Base-by-base conservation (phyloP, 2,113 vertebrate species). In the Scopus umbretta region DNA sequence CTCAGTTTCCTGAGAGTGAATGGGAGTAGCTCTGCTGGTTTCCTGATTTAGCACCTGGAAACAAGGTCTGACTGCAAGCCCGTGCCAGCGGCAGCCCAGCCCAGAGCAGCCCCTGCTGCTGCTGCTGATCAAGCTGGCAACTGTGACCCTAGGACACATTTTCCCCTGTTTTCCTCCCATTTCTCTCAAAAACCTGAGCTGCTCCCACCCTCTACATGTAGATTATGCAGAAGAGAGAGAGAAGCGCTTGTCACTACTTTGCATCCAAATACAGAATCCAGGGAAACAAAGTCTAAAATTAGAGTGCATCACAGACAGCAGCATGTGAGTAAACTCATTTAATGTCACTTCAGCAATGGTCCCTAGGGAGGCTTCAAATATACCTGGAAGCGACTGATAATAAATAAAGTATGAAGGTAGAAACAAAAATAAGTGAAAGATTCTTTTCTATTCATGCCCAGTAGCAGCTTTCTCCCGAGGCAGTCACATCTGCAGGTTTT, bases 221-320 rank as follows among this genome's bases (percentile, higher is more conserved):
- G 70, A 80, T 53, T 42, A 53, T 13, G 26, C 13, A 79, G 63
- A 42, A 67, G 55, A 72, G 38, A 15, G 7, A 59, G 43, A 90
- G 56, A 80, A 83, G 63, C 5, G 62, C 74, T 92, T 95, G 93
- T 90, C 90, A 56, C 83, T 93, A 94, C 50, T 88, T 52, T 76
- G 89, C 92, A 88, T 96, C 95, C 95, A 70, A 96, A 95, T 88
- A 50, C 40, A 45, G 86, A 92, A 97, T 87, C 80, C 75, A 80
- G 78, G 59, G 92, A 95, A 97, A 92, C 90, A 30, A 85, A 95
- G 70, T 95, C 96, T 98, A 97, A 98, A 97, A 97, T 98, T 97
- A 97, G 97, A 97, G 76, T 6, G 29, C 40, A 72, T 74, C 80
- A 85, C 87, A 97, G 94, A 80, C 95, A 70, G 92, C 74, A 81